These are phyloP conservation scores for Spinibarbus caldwelli DNA, from an alignment of 2,797 vertebrate species.

Conservation along the genomic window DNA sequence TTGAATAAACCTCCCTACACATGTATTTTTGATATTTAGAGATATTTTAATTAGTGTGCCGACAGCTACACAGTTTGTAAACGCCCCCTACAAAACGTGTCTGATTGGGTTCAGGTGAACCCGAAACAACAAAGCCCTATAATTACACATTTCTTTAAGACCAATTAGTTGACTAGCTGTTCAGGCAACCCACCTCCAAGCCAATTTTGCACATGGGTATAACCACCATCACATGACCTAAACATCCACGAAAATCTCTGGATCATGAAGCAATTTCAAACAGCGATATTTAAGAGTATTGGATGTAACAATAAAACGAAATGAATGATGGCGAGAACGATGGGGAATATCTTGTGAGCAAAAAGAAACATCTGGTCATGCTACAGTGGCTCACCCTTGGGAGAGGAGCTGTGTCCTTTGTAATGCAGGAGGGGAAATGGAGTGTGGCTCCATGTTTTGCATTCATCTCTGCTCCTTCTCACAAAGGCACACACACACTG, in stretches of 20 bases:
- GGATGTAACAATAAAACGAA: slow-evolving; percentile 8
- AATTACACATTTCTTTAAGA: slow-evolving; percentile 17
- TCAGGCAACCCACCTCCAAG: neutral
- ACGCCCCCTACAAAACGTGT: neutral
- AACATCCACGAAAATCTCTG: neutral
- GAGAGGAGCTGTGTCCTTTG: slow-evolving; percentile 58
- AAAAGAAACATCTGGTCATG: slow-evolving; percentile 61
- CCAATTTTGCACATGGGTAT: neutral
- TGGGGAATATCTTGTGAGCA: slow-evolving; percentile 15
- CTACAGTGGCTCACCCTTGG: slow-evolving; percentile 57
- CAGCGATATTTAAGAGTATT: slow-evolving; percentile 4
- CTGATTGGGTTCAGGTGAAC: slow-evolving; percentile 29
- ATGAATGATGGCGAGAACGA: slow-evolving; percentile 1
- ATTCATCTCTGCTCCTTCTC: slow-evolving; percentile 58
- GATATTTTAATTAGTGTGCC: slow-evolving; percentile 7
- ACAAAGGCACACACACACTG: slow-evolving; percentile 23
- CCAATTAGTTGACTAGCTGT: slow-evolving; percentile 10
- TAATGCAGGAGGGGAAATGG: slow-evolving; percentile 62
- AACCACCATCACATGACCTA: slow-evolving; percentile 6
- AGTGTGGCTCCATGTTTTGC: slow-evolving; percentile 63
- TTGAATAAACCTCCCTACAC: neutral
- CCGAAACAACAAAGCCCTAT: slow-evolving; percentile 3
- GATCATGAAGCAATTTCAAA: slow-evolving; percentile 14
- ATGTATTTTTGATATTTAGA: neutral
- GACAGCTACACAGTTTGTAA: neutral